Base-by-base conservation (phyloP, 2,888 invertebrate genomes). In the Pterobdella sp. region DNA sequence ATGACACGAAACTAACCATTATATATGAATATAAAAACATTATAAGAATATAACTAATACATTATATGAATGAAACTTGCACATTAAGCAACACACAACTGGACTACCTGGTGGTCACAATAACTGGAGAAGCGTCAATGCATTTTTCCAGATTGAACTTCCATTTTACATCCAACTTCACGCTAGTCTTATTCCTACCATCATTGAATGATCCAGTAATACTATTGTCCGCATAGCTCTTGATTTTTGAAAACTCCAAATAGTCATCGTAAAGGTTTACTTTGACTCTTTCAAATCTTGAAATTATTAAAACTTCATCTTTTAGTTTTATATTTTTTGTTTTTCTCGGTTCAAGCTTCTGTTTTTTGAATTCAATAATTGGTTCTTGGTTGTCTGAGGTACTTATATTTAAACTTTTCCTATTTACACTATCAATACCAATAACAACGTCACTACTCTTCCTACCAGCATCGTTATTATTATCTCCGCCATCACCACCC, bases 41-140 rank as follows among this genome's bases (percentile, higher is more conserved):
- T 14, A 42, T 14, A 42, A 7, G 18, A 42, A 42, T 42, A 14
- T 42, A 14, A 14, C 22, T 42, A 42, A 42, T 42, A 42, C 49
- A 42, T 14, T 14, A 42, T 7, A 42, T 42, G 22, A 14, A 14
- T 22, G 10, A 42, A 42, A 7, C 10, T 42, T 42, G 10, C 22
- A 22, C 49, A 42, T 42, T 42, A 14, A 22, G 7, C 49, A 14
- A 42, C 10, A 14, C 10, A 42, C 7, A 22, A 22, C 7, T 42
- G 49, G 49, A 75, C 73, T 74, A 80, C 80, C 77, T 76, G 36
- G 56, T 37, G 34, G 76, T 65, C 0, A 79, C 78, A 52, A 83
- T 49, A 56, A 83, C 74, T 34, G 91, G 90, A 22, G 91, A 88
- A 10, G 91, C 89, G 86, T 93, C 93, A 14, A 93, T 88, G 85